Conservation (phyloP, 2,113 vertebrate species). For the Haemorhous mexicanus region DNA sequence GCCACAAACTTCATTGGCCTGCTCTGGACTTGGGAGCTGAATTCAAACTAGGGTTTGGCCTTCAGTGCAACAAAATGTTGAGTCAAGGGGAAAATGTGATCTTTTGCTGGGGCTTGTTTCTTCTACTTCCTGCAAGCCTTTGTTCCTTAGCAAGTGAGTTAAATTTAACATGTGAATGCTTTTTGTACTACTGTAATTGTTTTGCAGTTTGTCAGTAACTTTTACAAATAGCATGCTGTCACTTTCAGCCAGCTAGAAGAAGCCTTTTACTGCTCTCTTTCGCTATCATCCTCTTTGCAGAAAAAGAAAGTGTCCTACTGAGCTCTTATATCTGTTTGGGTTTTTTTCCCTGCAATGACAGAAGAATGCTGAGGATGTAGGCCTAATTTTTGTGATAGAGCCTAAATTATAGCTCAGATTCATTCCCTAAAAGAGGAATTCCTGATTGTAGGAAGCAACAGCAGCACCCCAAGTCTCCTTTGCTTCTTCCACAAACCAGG, state of each 20-base stretch:
- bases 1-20: not conserved
- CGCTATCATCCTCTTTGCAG: not conserved
- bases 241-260: not conserved
- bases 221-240: not conserved
- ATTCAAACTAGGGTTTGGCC: not conserved
- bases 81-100: not conserved
- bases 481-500: not conserved
- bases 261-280: not conserved
- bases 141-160: not conserved
- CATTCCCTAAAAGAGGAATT: not conserved
- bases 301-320: not conserved
- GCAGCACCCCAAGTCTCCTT: not conserved
- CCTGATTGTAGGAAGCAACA: not conserved
- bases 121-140: not conserved
- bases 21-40: not conserved
- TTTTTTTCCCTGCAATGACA: not conserved
- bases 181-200: not conserved
- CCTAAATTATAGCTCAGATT: not conserved
- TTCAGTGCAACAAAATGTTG: not conserved
- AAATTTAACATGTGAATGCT: not conserved
- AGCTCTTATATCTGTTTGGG: not conserved
- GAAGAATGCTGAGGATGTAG: not conserved
- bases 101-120: not conserved
- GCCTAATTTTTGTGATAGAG: not conserved
- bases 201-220: not conserved